Base-by-base conservation (phyloP, 2,888 invertebrate genomes). In the Electrophaes corylata region DNA sequence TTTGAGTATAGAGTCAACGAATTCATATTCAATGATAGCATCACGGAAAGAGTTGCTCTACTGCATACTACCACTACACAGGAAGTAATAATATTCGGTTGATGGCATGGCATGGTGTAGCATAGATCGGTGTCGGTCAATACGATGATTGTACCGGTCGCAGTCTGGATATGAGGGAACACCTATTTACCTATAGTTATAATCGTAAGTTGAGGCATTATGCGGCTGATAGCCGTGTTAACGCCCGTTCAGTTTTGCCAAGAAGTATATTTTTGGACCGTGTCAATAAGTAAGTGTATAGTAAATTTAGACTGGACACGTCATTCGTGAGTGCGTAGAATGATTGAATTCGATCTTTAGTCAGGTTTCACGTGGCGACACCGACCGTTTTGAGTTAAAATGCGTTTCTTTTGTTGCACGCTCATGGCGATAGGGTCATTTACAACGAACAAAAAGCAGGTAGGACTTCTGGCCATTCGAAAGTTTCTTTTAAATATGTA, bases 231-330 rank as follows among this genome's bases (percentile, higher is more conserved):
- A 88, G 85, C 86, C 81, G 83, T 90, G 90, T 91, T 90, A 91
- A 90, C 86, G 91, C 84, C 90, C 91, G 88, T 89, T 86, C 86
- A 80, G 90, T 88, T 90, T 91, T 89, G 91, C 91, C 91, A 91
- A 91, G 89, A 86, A 75, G 79, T 82, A 80, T 91, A 91, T 91
- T 91, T 91, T 90, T 86, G 89, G 91, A 89, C 84, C 90, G 86
- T 89, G 91, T 91, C 91, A 91, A 91, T 91, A 91, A 89, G 85
- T 91, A 88, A 90, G 90, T 89, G 88, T 86, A 84, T 80, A 81
- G 86, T 90, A 91, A 87, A 87, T 88, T 86, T 91, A 91, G 91
- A 76, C 72, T 66, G 81, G 84, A 84, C 86, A 86, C 88, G 88
- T 90, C 90, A 90, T 81, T 76, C 68, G 73, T 69, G 75, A 79